phyloP scores from a whole-genome alignment of 2,113 vertebrate genomes.

The Triplophysa rosa region DNA sequence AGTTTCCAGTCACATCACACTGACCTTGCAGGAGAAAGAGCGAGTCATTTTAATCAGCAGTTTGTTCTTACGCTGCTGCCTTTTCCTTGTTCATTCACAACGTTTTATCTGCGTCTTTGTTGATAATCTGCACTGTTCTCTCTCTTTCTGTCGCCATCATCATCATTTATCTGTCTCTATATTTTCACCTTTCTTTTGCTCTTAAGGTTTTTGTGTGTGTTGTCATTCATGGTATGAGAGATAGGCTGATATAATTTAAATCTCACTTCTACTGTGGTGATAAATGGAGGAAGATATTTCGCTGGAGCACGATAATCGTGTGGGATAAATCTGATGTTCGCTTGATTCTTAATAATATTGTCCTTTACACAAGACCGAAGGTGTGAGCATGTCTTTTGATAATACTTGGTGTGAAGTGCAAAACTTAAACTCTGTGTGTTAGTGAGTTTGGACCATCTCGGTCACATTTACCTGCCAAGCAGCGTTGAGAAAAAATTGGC shows the following conservation, averaged over 20 bases:
- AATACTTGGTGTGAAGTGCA: conserved; percentile 19
- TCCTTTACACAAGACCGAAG: background rate
- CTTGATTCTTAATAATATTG: background rate
- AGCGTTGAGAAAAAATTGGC: background rate
- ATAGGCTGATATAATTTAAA: too few relatives aligned
- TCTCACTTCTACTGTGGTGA: too few relatives aligned
- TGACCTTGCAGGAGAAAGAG: conserved; percentile 65
- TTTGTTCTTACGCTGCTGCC: conserved; percentile 48
- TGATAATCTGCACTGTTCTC: background rate
- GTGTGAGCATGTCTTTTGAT: conserved; percentile 21
- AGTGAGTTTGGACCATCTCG: conserved; percentile 17
- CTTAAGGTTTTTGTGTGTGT: too few relatives aligned
- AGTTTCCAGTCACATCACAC: conserved; percentile 15
- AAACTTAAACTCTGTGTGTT: conserved; percentile 18
- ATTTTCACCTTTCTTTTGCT: background rate
- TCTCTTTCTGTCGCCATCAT: background rate
- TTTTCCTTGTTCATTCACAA: conserved; percentile 18
- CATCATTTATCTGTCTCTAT: too few relatives aligned
- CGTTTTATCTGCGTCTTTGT: background rate
- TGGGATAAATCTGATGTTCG: too few relatives aligned
- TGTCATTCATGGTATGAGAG: too few relatives aligned
- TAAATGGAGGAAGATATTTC: too few relatives aligned
- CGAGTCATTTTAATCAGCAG: conserved; percentile 65
- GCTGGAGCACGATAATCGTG: too few relatives aligned
- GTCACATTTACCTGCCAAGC: background rate